Conservation (phyloP, 2,888 invertebrate species). For the Pristionchus arcanus region DNA sequence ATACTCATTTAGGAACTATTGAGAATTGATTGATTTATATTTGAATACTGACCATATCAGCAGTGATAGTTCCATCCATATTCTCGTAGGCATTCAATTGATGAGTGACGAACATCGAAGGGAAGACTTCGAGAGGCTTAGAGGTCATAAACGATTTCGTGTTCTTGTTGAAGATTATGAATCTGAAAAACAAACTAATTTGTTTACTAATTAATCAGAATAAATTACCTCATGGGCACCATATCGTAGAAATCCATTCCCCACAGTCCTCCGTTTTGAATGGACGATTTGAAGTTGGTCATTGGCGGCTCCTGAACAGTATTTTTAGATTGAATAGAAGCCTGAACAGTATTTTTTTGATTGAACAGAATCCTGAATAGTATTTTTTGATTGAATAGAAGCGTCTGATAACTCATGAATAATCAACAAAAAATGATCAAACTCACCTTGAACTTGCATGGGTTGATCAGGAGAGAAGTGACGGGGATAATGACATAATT, state of each 20-base stretch:
- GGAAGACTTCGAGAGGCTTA: conserved; percentile 78
- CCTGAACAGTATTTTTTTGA: conserved; percentile 43
- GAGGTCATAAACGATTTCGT: conserved; percentile 73
- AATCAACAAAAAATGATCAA: neutral
- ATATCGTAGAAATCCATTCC: conserved; percentile 79
- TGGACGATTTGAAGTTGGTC: conserved; percentile 70
- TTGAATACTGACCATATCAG: conserved; percentile 73
- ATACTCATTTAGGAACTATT: too few relatives aligned
- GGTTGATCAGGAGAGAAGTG: conserved; percentile 78
- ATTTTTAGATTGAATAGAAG: neutral
- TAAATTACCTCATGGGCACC: conserved; percentile 76
- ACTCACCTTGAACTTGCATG: conserved; percentile 78
- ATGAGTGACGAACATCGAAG: conserved; percentile 79
- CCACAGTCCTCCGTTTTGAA: conserved; percentile 78
- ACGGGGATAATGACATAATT: conserved; percentile 78
- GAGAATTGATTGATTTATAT: too few relatives aligned
- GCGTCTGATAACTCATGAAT: neutral
- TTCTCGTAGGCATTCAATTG: conserved; percentile 78
- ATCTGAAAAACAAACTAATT: conserved; percentile 65
- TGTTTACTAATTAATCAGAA: too few relatives aligned
- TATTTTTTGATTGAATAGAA: neutral
- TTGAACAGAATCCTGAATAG: conserved; percentile 65
- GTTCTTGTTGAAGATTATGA: conserved; percentile 78
- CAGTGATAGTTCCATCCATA: conserved; percentile 75
- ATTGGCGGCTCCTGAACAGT: conserved; percentile 72